phyloP scores from a whole-genome alignment of 2,888 invertebrate genomes.

The Drosophila austrosaltans region DNA sequence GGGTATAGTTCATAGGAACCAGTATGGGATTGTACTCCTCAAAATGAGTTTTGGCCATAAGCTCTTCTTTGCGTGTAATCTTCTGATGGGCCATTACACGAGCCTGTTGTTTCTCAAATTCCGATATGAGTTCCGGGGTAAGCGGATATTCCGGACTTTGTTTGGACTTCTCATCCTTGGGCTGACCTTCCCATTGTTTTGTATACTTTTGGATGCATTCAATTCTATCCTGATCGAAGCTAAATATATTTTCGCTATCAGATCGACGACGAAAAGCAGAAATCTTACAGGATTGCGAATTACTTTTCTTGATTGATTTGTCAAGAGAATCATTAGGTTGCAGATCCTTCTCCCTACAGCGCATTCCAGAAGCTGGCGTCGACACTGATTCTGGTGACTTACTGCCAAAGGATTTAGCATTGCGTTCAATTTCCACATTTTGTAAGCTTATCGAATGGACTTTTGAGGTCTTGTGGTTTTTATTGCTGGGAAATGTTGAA shows the following conservation, averaged over 20 bases:
- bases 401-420: constrained; percentile 82
- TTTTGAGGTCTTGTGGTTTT: constrained; percentile 85
- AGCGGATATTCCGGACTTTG: constrained; percentile 85
- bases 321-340: constrained; percentile 81
- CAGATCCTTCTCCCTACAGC: constrained; percentile 80
- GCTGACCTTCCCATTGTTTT: constrained; percentile 79
- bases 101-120: constrained; percentile 85
- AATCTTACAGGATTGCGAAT: constrained; percentile 81
- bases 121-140: constrained; percentile 86
- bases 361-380: constrained; percentile 71
- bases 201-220: constrained; percentile 87
- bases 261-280: constrained; percentile 86
- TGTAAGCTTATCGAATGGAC: constrained; percentile 89
- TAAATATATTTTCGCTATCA: constrained; percentile 89
- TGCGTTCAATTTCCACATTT: constrained; percentile 88
- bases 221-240: constrained; percentile 90
- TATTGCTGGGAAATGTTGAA: constrained; percentile 87
- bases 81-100: constrained; percentile 82
- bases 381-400: constrained; percentile 81
- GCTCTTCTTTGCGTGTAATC: constrained; percentile 86
- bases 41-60: constrained; percentile 88
- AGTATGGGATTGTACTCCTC: constrained; percentile 89
- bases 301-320: constrained; percentile 70
- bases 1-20: constrained; percentile 86
- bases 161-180: constrained; percentile 85